These are phyloP conservation scores for Anodontia alba DNA, from an alignment of 2,888 invertebrate species.

Conservation along the genomic window DNA sequence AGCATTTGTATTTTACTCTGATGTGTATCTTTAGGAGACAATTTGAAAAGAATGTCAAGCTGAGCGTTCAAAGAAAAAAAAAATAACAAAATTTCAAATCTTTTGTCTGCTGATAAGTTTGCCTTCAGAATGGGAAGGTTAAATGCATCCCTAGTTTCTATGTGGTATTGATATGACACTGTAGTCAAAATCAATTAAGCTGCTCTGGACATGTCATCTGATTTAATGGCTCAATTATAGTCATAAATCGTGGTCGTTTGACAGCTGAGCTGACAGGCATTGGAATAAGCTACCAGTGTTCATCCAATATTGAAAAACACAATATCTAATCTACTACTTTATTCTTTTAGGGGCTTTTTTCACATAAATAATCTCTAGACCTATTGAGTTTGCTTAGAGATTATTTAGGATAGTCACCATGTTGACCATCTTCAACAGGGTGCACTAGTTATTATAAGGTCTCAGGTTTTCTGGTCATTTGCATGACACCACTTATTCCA, in stretches of 20 bases:
- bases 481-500: too few species aligned
- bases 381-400: constrained; percentile 11
- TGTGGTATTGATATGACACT: constrained; percentile 26
- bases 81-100: too few species aligned
- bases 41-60: too few species aligned
- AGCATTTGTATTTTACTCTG: too few species aligned
- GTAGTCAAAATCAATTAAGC: constrained; percentile 58
- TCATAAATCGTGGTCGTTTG: constrained; percentile 46
- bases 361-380: constrained; percentile 4
- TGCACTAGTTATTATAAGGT: too few species aligned
- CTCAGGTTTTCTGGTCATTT: too few species aligned
- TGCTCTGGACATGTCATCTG: constrained; percentile 50
- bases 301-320: background rate
- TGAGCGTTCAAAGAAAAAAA: too few species aligned
- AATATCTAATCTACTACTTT: constrained; percentile 2
- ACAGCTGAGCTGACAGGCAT: constrained; percentile 42
- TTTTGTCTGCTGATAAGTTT: too few species aligned
- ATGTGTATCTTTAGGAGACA: too few species aligned
- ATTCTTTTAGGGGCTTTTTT: background rate
- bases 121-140: too few species aligned
- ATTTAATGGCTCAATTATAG: constrained; percentile 57
- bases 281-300: constrained; percentile 34
- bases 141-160: background rate
- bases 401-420: constrained; percentile 8
- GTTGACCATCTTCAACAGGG: background rate